Evolutionary conservation across 2,113 vertebrate genomes (phyloP).

Genomic region (Oryctolagus cuniculus): mOryCun1.1 NC_091441.1:123294001-123294500

Average conservation of each 20-base stretch:
- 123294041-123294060: background rate
- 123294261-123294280: background rate
- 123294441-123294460: background rate
- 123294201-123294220: rapidly evolving
- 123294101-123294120: background rate
- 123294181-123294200: background rate
- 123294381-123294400: too few relatives aligned
- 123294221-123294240: background rate
- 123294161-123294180: background rate
- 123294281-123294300: too few relatives aligned
- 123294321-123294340: too few relatives aligned
- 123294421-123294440: background rate
- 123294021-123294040: background rate
- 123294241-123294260: background rate
- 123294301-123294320: too few relatives aligned
- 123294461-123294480: background rate
- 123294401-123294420: background rate
- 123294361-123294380: too few relatives aligned
- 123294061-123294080: background rate
- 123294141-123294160: background rate
- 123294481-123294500: rapidly evolving
- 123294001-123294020: background rate
- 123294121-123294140: background rate
- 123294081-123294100: background rate
- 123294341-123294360: too few relatives aligned